These are phyloP conservation scores for Andrena flavipes DNA, from an alignment of 2,888 invertebrate genomes.

Conservation along the genomic window DNA sequence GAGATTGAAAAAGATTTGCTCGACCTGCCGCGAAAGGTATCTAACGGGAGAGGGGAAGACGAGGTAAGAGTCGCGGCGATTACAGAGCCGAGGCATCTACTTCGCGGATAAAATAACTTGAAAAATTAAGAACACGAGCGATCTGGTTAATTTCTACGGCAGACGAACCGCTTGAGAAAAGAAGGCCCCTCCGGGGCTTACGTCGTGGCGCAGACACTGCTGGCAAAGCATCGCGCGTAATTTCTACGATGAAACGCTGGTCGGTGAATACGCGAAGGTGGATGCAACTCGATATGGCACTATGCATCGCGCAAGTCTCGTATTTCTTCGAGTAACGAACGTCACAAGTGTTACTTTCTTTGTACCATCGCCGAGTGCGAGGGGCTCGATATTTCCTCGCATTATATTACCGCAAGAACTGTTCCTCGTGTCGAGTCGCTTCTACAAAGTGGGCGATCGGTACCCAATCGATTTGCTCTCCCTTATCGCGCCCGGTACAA, in stretches of 20 bases:
- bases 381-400: slow-evolving; percentile 33
- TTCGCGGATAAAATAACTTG: slow-evolving; percentile 73
- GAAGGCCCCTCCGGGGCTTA: background rate
- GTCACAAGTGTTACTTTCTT: slow-evolving; percentile 44
- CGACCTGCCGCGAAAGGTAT: slow-evolving; percentile 54
- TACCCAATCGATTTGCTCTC: background rate
- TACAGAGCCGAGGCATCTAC: slow-evolving; percentile 26
- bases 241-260: slow-evolving; percentile 71
- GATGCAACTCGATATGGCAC: slow-evolving; percentile 59
- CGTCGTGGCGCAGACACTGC: background rate
- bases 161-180: background rate
- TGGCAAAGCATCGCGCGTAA: slow-evolving; percentile 44
- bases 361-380: slow-evolving; percentile 2
- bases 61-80: slow-evolving; percentile 14
- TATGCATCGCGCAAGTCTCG: background rate
- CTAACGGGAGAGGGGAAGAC: slow-evolving; percentile 29
- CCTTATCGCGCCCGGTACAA: background rate
- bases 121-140: slow-evolving; percentile 57
- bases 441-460: background rate
- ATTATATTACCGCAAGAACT: slow-evolving; percentile 3
- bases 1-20: slow-evolving; percentile 78
- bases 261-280: slow-evolving; percentile 22
- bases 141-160: slow-evolving; percentile 63
- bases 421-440: background rate
- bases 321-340: slow-evolving; percentile 22